These are phyloP conservation scores for Oreochromis spilurus DNA, from an alignment of 2,113 vertebrate species.

Conservation along the genomic window DNA sequence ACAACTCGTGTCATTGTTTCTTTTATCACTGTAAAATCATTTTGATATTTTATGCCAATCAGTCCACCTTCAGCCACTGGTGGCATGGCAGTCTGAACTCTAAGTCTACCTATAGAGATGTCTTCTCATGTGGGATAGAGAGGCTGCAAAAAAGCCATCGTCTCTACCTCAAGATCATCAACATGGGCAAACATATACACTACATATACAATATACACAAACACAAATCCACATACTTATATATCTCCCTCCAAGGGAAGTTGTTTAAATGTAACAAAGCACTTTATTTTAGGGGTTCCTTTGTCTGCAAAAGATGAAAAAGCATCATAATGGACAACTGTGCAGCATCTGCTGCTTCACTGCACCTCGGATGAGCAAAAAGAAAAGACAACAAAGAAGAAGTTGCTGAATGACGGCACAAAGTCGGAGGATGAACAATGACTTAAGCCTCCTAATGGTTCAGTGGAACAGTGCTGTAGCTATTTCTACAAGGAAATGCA, in stretches of 20 bases:
- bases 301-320: slow-evolving; percentile 53
- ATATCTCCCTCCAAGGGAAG: background rate
- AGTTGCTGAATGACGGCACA: slow-evolving; percentile 27
- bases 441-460: slow-evolving; percentile 38
- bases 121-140: slow-evolving; percentile 40
- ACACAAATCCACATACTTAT: background rate
- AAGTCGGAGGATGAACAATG: slow-evolving; percentile 46
- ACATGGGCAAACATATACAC: slow-evolving; percentile 2
- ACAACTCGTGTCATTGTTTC: background rate
- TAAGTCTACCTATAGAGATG: background rate
- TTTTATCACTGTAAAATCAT: background rate
- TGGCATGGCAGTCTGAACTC: background rate
- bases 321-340: slow-evolving; percentile 32
- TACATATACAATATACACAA: no score
- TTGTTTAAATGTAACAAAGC: slow-evolving; percentile 27
- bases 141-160: slow-evolving; percentile 65
- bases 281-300: slow-evolving; percentile 37
- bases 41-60: background rate
- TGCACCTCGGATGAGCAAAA: slow-evolving; percentile 1
- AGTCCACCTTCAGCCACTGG: background rate
- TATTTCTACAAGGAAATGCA: slow-evolving; percentile 44
- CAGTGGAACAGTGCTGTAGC: slow-evolving; percentile 8
- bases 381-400: slow-evolving; percentile 29
- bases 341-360: slow-evolving; percentile 17
- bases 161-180: slow-evolving; percentile 42